These are phyloP conservation scores for Porites cylindrica DNA, from an alignment of 92 coral and sea anemone genomes.

Conservation along the genomic window DNA sequence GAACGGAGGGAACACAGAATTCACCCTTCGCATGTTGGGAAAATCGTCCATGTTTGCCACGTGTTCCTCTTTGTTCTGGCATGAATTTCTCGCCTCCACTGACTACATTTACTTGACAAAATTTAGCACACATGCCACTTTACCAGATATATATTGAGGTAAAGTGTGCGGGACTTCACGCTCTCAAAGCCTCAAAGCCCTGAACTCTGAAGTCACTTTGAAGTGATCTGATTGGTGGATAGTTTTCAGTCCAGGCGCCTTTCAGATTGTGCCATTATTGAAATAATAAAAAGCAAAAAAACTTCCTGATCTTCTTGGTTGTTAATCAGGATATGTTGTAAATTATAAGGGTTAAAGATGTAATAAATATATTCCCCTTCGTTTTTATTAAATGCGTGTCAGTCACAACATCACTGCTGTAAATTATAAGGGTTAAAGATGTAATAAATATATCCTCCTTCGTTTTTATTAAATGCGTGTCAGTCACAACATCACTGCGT, in stretches of 20 bases:
- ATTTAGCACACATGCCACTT: not conserved
- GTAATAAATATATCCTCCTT: too few species aligned
- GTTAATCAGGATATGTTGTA: too few species aligned
- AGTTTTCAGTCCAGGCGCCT: not conserved
- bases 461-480: too few species aligned
- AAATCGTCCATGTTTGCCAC: constrained; percentile 17
- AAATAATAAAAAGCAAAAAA: too few species aligned
- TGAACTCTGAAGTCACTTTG: not conserved
- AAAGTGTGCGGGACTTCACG: constrained; percentile 42
- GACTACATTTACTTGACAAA: not conserved
- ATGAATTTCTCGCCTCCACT: not conserved
- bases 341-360: too few species aligned
- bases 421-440: too few species aligned
- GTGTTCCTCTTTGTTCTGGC: constrained; percentile 2
- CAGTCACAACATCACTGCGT: too few species aligned
- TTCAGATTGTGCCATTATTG: not conserved
- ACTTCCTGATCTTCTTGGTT: too few species aligned
- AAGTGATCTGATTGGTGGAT: constrained; percentile 14
- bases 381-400: too few species aligned
- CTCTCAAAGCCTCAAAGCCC: not conserved
- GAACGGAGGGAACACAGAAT: constrained; percentile 49
- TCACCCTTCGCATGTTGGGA: constrained; percentile 29
- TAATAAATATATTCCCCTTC: too few species aligned
- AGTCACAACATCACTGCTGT: too few species aligned
- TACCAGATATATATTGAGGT: not conserved